These are phyloP conservation scores for Stratiomys singularior DNA, from an alignment of 2,888 invertebrate species.

Conservation along the genomic window DNA sequence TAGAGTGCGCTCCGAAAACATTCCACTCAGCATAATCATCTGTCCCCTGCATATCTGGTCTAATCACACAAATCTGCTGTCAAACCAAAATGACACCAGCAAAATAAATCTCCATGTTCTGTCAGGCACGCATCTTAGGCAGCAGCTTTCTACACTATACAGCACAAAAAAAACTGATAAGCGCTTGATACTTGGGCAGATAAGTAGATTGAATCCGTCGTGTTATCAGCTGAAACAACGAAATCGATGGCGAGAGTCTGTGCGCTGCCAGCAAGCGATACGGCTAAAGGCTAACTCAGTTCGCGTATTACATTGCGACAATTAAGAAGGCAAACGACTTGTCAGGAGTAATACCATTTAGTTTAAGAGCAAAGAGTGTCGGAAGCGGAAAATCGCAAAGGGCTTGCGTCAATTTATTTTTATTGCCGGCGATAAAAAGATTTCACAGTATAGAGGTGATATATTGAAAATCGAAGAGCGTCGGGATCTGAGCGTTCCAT, in stretches of 20 bases:
- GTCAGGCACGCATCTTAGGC: conserved; percentile 25
- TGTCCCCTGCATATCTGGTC: neutral
- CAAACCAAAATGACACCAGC: conserved; percentile 29
- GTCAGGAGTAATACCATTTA: neutral
- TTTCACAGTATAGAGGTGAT: conserved; percentile 12
- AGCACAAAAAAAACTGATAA: conserved; percentile 15
- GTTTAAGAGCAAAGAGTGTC: neutral
- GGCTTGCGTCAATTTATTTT: conserved; percentile 39
- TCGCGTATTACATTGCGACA: conserved; percentile 12
- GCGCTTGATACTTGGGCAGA: conserved; percentile 23
- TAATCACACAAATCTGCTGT: conserved; percentile 17
- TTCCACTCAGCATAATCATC: no score
- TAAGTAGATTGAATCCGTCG: conserved; percentile 10
- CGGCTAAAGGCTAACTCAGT: conserved; percentile 27
- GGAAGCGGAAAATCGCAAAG: conserved; percentile 13
- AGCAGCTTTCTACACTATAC: neutral
- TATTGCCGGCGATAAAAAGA: conserved; percentile 38
- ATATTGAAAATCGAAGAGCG: conserved; percentile 24
- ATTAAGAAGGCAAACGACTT: conserved; percentile 2
- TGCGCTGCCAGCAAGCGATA: conserved; percentile 21
- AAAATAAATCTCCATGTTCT: conserved; percentile 26
- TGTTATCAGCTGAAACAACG: conserved; percentile 5
- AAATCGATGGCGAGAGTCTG: conserved; percentile 28
- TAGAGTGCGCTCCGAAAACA: no score
- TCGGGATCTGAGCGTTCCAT: neutral